These are phyloP conservation scores for Lophotis ruficrista DNA, from an alignment of 2,113 vertebrate species.

Conservation along the genomic window DNA sequence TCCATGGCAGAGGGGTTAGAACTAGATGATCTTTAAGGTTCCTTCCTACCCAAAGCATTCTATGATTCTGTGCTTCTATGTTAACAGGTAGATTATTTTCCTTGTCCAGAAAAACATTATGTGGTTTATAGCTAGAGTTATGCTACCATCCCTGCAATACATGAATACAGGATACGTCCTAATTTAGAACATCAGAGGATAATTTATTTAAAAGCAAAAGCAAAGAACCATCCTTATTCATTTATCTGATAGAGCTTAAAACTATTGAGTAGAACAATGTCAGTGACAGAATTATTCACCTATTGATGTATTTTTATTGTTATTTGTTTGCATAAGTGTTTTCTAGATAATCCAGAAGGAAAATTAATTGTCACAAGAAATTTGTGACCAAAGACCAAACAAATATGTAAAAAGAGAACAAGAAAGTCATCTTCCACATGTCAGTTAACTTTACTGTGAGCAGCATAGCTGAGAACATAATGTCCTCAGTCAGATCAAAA, in stretches of 20 bases:
- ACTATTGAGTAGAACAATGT: not conserved
- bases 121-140: not conserved
- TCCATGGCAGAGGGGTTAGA: too few species aligned
- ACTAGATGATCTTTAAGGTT: too few species aligned
- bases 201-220: conserved; percentile 30
- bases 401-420: not conserved
- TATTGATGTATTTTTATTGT: not conserved
- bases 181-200: not conserved
- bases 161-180: not conserved
- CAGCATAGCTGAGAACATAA: not conserved
- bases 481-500: not conserved
- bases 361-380: not conserved
- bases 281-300: not conserved
- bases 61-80: not conserved
- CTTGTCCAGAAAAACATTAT: not conserved
- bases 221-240: not conserved
- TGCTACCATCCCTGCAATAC: not conserved
- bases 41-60: too few species aligned
- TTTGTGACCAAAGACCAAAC: not conserved
- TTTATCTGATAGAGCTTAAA: conserved; percentile 1
- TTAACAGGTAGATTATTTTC: not conserved
- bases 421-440: not conserved
- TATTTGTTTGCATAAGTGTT: not conserved
- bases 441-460: not conserved
- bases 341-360: not conserved